Percentiles rank a stretch among this genome's conserved stretches.
Evolutionary conservation across 2,888 invertebrate species (phyloP).

Genomic region (Erynnis tages): DNA sequence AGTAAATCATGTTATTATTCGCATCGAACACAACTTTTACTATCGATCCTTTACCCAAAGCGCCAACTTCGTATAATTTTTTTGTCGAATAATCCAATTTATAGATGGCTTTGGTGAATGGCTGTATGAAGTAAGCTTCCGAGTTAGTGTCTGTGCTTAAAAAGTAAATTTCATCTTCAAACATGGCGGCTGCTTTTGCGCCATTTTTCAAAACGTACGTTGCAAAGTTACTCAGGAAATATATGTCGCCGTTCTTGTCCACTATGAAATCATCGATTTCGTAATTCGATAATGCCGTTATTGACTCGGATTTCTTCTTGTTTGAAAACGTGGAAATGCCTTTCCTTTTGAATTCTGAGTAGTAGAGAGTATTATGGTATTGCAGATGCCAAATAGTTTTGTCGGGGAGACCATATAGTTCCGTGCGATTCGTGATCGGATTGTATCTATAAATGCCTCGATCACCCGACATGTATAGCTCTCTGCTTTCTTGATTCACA

Average conservation of each 20-base stretch:
- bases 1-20: slow-evolving; percentile 58
- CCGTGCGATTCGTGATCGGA: slow-evolving; percentile 42
- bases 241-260: slow-evolving; percentile 55
- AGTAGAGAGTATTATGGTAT: slow-evolving; percentile 53
- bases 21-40: slow-evolving; percentile 55
- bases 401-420: slow-evolving; percentile 44
- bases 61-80: slow-evolving; percentile 48
- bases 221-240: slow-evolving; percentile 52
- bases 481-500: slow-evolving; percentile 51
- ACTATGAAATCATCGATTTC: slow-evolving; percentile 61
- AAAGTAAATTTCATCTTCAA: slow-evolving; percentile 52
- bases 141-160: slow-evolving; percentile 52
- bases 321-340: slow-evolving; percentile 50
- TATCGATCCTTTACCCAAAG: slow-evolving; percentile 49
- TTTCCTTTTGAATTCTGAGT: slow-evolving; percentile 46
- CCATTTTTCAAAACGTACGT: slow-evolving; percentile 52
- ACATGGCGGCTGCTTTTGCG: slow-evolving; percentile 42
- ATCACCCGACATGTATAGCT: slow-evolving; percentile 54
- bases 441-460: slow-evolving; percentile 54
- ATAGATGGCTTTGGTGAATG: slow-evolving; percentile 51
- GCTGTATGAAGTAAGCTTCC: slow-evolving; percentile 54
- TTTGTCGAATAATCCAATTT: slow-evolving; percentile 49
- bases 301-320: slow-evolving; percentile 40
- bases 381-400: slow-evolving; percentile 64
- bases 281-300: slow-evolving; percentile 46